Conservation (phyloP, 1,140 invertebrate species). For the Varroa destructor region DNA sequence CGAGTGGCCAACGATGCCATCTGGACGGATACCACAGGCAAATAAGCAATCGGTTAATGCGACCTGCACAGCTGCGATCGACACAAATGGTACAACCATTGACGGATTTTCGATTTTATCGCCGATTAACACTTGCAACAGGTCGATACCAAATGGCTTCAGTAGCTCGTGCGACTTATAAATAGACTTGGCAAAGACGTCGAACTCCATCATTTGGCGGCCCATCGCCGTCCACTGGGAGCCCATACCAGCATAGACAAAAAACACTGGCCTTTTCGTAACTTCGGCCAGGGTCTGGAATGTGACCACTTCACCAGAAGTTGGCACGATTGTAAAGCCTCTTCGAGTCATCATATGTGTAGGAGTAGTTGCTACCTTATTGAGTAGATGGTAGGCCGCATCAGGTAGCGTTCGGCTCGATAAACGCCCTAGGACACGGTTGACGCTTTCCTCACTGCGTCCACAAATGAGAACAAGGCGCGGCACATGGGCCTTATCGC, state of each 20-base stretch:
- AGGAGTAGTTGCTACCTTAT: conserved; percentile 55
- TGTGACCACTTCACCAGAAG: conserved; percentile 26
- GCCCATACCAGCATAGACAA: conserved; percentile 90
- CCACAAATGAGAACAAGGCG: conserved; percentile 65
- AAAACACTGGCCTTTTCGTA: conserved; percentile 65
- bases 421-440: conserved; percentile 51
- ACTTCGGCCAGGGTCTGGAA: conserved; percentile 28
- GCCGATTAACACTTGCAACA: conserved; percentile 63
- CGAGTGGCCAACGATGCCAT: conserved; percentile 89
- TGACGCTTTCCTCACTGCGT: conserved; percentile 65
- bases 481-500: conserved; percentile 42
- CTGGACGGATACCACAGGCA: conserved; percentile 60
- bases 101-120: conserved; percentile 55
- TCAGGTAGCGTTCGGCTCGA: conserved; percentile 48
- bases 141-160: conserved; percentile 59
- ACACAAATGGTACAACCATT: conserved; percentile 53
- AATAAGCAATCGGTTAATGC: conserved; percentile 74
- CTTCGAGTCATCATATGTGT: conserved; percentile 57
- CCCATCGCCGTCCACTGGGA: conserved; percentile 92
- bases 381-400: conserved; percentile 61
- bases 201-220: conserved; percentile 61
- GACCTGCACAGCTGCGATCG: conserved; percentile 86
- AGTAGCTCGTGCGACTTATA: conserved; percentile 58
- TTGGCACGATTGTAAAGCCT: conserved; percentile 56
- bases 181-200: conserved; percentile 63